A percentile compares a stretch with the other conserved stretches of the same genome.
phyloP scores from a whole-genome alignment of 2,888 invertebrate species.

The Bembecia ichneumoniformis region DNA sequence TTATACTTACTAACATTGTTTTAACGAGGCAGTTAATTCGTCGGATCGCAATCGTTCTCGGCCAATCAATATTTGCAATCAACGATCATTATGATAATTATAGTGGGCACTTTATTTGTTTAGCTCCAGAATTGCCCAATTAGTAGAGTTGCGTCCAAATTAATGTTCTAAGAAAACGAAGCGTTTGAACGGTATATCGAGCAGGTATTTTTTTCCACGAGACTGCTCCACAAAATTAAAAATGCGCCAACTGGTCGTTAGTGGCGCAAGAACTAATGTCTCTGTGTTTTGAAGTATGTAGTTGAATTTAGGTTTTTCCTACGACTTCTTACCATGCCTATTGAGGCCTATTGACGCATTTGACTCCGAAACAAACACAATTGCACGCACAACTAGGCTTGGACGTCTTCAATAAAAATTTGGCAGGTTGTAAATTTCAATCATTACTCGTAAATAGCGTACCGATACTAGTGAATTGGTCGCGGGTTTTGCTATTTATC shows the following conservation, averaged over 20 bases:
- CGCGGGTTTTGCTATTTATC: background rate
- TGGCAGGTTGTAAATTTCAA: conserved; percentile 40
- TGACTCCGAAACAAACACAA: background rate
- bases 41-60: background rate
- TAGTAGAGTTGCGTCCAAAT: background rate
- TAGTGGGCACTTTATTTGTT: background rate
- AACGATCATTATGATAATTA: background rate
- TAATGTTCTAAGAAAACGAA: background rate
- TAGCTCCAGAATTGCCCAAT: conserved; percentile 1
- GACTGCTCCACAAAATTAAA: no score
- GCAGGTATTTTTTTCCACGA: no score
- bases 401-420: conserved; percentile 28
- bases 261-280: no score
- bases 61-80: background rate
- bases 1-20: background rate
- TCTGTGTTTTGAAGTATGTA: no score
- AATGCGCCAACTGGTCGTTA: no score
- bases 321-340: no score
- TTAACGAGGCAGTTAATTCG: background rate
- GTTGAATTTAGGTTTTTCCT: no score
- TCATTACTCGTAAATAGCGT: conserved; percentile 17
- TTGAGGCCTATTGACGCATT: background rate
- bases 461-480: background rate
- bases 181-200: background rate
- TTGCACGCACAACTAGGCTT: conserved; percentile 13